Evolutionary conservation across 2,888 invertebrate genomes (phyloP), one percentile per base, ranked within the genome.

Genomic region (Adelognathus sp.): DNA sequence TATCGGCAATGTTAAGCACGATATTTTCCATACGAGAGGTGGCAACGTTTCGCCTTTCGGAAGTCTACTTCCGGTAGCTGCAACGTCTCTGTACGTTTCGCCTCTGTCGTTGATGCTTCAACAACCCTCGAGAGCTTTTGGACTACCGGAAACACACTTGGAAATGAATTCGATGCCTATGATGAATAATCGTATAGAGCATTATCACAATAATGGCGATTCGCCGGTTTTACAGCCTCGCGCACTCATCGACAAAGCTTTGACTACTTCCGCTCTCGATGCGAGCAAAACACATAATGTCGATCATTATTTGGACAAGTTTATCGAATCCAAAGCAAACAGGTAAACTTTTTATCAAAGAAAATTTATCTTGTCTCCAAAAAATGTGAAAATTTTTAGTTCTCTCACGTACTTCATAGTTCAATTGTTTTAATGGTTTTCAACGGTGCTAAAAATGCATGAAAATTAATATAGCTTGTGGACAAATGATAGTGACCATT

Each of bases 281-380:
- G 1, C 9, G 14, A 14, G 14, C 3, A 61, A 63, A 14, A 7
- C 14, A 9, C 24, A 36, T 18, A 33, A 27, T 4, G 6, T 4
- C 1, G 41, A 44, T 16, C 36, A 72, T 24, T 41, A 72, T 54
- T 24, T 31, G 1, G 54, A 72, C 11, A 27, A 52, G 16, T 50
- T 36, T 27, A 33, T 33, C 2, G 36, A 70, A 2, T 50, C 21
- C 31, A 31, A 21, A 2, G 21, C 36, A 5, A 61, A 29, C 33
- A 50, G 50, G 70, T 71, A 11, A 61, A 50, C 9, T 7, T 1
- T 29, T 0, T 6, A 18, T 24, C 9, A 24, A 7, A 18, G 6
- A 11, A 18, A 11, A 46, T n/a, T n/a, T n/a, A n/a, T n/a, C n/a
- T n/a, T n/a, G n/a, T n/a, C n/a, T n/a, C n/a, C 1, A 46, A 46